A percentile compares a stretch with the other conserved stretches of the same genome.
These are phyloP conservation scores for Sthenelais limicola DNA, from an alignment of 2,888 invertebrate species.

Conservation along the genomic window DNA sequence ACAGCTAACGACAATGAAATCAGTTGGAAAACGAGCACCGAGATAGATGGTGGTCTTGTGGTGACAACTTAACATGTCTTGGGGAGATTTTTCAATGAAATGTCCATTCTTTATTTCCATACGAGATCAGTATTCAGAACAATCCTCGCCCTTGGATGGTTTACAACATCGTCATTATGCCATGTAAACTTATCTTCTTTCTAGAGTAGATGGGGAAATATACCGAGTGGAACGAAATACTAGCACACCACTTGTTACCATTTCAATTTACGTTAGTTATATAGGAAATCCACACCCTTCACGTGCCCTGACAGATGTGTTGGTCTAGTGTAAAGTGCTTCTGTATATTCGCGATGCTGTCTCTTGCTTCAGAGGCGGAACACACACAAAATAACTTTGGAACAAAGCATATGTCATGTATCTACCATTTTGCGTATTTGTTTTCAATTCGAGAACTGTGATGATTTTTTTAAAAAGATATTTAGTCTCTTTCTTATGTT, in stretches of 20 bases:
- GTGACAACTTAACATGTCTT: too few relatives aligned
- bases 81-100: neutral
- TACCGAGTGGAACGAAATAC: too few relatives aligned
- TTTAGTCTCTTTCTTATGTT: neutral
- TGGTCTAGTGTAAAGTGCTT: conserved; percentile 14
- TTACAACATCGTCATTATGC: too few relatives aligned
- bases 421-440: conserved; percentile 3
- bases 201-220: too few relatives aligned
- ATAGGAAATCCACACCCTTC: too few relatives aligned
- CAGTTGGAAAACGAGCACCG: neutral
- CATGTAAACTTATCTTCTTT: too few relatives aligned
- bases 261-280: too few relatives aligned
- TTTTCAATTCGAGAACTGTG: conserved; percentile 15
- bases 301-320: too few relatives aligned
- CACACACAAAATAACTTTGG: neutral
- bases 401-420: neutral
- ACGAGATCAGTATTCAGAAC: conserved; percentile 32
- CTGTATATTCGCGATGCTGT: conserved; percentile 12
- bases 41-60: too few relatives aligned
- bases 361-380: neutral
- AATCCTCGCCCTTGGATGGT: neutral
- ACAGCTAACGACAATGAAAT: too few relatives aligned
- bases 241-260: too few relatives aligned
- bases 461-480: conserved; percentile 9
- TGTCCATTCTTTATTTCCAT: neutral